Percentiles rank a stretch among this genome's conserved stretches.
These are phyloP conservation scores for Neogale vison DNA, from an alignment of 2,113 vertebrate genomes.

Conservation along the genomic window DNA sequence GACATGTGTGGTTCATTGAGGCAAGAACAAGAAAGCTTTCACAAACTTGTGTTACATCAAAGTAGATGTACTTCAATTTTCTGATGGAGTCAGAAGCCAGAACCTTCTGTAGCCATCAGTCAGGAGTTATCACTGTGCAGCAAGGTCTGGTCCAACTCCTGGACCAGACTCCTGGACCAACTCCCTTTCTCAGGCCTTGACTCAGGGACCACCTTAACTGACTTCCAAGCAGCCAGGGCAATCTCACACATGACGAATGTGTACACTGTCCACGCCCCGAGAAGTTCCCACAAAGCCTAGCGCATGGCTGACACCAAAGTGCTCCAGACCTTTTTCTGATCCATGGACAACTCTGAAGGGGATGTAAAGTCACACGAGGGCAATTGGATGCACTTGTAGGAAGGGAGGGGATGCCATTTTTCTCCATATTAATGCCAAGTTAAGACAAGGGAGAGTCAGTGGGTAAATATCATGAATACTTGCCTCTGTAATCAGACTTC, in stretches of 20 bases:
- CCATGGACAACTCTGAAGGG: not conserved
- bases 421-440: not conserved
- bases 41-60: not conserved
- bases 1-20: not conserved
- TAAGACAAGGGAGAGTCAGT: not conserved
- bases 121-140: not conserved
- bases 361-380: not conserved
- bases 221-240: not conserved
- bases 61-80: not conserved
- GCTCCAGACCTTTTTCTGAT: not conserved
- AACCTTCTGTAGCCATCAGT: not conserved
- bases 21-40: not conserved
- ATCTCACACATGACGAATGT: not conserved
- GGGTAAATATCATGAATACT: not conserved
- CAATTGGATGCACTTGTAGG: not conserved
- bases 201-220: not conserved
- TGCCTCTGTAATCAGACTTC: not conserved
- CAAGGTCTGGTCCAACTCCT: not conserved
- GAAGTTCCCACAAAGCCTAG: not conserved
- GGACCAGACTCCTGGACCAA: too few relatives aligned
- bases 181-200: not conserved
- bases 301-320: not conserved
- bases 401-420: not conserved
- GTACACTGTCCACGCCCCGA: accelerated
- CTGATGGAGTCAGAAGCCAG: not conserved